Evolutionary conservation across 2,888 invertebrate species (phyloP).

Genomic region (Choristoneura rosaceana): DNA sequence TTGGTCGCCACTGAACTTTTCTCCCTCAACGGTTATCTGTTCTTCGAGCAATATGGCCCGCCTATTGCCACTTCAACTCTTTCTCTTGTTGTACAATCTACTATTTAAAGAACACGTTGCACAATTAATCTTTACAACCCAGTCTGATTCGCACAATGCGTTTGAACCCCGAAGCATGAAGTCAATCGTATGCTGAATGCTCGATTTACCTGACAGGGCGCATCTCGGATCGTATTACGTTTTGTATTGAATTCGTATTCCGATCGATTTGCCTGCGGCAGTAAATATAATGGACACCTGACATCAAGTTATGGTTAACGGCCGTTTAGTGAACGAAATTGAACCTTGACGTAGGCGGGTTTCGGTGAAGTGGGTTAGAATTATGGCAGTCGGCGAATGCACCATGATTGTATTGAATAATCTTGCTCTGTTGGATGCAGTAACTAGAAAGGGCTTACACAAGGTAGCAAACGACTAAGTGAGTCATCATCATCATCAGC

Average conservation of each 20-base stretch:
- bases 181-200: conserved; percentile 17
- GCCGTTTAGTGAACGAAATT: neutral
- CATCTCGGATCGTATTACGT: conserved; percentile 26
- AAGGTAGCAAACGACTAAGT: too few species aligned
- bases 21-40: too few species aligned
- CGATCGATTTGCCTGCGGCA: conserved; percentile 22
- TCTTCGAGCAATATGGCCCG: too few species aligned
- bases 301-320: neutral
- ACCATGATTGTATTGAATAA: too few species aligned
- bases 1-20: too few species aligned
- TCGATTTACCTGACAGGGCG: conserved; percentile 24
- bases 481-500: too few species aligned
- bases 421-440: too few species aligned
- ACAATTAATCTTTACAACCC: neutral
- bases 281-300: conserved; percentile 10
- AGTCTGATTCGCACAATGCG: neutral
- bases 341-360: neutral
- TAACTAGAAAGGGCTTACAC: too few species aligned
- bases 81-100: too few species aligned
- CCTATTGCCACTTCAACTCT: too few species aligned
- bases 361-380: neutral
- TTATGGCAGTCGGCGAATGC: neutral
- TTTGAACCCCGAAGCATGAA: neutral
- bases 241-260: conserved; percentile 35
- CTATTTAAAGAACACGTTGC: too few species aligned